Conservation (phyloP, 2,113 vertebrate species). For the Rhipidura dahli region DNA sequence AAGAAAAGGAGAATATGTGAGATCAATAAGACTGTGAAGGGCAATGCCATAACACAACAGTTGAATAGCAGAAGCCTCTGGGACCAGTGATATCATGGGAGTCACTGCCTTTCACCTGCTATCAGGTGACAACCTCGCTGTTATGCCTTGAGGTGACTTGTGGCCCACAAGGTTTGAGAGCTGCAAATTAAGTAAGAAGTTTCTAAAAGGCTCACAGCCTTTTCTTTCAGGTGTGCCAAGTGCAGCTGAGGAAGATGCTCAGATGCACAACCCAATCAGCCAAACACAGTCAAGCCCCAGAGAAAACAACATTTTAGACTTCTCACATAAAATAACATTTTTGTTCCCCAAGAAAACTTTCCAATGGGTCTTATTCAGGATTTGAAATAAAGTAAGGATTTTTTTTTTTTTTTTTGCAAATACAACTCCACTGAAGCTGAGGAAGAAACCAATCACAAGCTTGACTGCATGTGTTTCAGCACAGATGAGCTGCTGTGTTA, state of each 20-base stretch:
- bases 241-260: background rate
- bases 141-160: background rate
- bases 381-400: background rate
- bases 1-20: background rate
- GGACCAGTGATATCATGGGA: background rate
- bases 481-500: background rate
- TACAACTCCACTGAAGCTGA: background rate
- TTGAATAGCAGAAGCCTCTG: background rate
- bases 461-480: background rate
- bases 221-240: background rate
- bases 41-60: background rate
- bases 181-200: background rate
- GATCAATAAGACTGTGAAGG: background rate
- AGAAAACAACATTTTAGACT: background rate
- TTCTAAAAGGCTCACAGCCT: background rate
- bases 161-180: background rate
- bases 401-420: background rate
- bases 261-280: background rate
- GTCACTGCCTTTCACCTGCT: background rate
- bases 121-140: background rate
- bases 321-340: background rate
- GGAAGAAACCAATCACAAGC: conserved; percentile 6
- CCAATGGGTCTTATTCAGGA: background rate
- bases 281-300: background rate
- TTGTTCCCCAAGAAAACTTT: background rate